Base-by-base conservation (phyloP, 2,888 invertebrate genomes). In the Acrobasis repandana region DNA sequence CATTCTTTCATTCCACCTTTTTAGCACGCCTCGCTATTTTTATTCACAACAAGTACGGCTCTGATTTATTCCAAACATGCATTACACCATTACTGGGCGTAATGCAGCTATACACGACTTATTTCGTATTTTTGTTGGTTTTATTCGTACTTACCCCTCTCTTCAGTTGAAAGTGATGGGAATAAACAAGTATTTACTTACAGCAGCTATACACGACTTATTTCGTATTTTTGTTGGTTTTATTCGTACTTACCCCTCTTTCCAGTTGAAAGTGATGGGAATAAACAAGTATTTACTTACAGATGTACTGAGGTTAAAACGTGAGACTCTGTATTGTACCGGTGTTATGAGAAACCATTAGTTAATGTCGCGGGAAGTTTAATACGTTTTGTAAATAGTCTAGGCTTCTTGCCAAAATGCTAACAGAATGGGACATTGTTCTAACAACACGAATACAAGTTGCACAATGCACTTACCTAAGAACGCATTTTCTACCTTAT, bases 391-490 rank as follows among this genome's bases (percentile, higher is more conserved):
- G 72, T 73, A 74, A 78, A 77, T 75, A 75, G 72, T 71, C 67
- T 72, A 79, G 81, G 81, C 79, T 68, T 72, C 65, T 73, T 85
- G 80, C 82, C 82, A 83, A 82, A 77, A 75, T 72, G 74, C 74
- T 77, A 75, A 77, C 75, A 72, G 67, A 73, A 75, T 74, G 71
- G 72, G 69, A 77, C 76, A 73, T 69, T 72, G 66, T 73, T 68
- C 71, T 67, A 70, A 74, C 74, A 71, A 70, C 66, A 66, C 65
- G 65, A 67, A 64, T 62, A 64, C 63, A 64, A 61, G 60, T 61
- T 62, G 56, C 59, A 60, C 51, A 43, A 56, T 50, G n/a, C 28
- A 49, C 43, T 43, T 43, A 48, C 58, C 56, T 47, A 15, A 38
- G 59, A 49, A 60, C 58, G 51, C 38, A 56, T 60, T 15, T 15